A percentile compares a stretch with the other conserved stretches of the same genome.
These are phyloP conservation scores for Ypsolopha sequella DNA, from an alignment of 2,888 invertebrate species.

Conservation along the genomic window DNA sequence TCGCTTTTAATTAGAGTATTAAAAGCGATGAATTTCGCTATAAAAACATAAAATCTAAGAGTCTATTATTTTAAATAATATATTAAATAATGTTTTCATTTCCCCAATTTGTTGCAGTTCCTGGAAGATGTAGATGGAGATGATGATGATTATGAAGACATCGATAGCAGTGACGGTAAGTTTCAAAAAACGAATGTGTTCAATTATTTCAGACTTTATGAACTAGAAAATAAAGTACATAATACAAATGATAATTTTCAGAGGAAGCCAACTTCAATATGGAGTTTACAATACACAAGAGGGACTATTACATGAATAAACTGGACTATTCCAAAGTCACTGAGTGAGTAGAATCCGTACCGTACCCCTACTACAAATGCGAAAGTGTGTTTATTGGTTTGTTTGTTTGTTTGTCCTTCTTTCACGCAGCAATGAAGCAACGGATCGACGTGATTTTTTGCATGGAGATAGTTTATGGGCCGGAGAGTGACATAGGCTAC, in stretches of 20 bases:
- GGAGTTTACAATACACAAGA: slow-evolving; percentile 88
- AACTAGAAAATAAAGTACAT: not conserved
- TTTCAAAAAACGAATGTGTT: slow-evolving; percentile 3
- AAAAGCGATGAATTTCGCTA: no score
- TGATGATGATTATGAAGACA: slow-evolving; percentile 49
- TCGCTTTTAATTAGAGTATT: no score
- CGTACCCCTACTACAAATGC: no score
- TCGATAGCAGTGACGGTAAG: slow-evolving; percentile 49
- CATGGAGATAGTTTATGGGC: no score
- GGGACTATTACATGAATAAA: slow-evolving; percentile 93
- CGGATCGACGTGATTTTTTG: no score
- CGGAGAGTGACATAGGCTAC: no score
- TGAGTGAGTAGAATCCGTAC: slow-evolving; percentile 62
- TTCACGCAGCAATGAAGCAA: no score
- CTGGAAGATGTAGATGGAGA: slow-evolving; percentile 36
- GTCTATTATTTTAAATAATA: no score
- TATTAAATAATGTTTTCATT: slow-evolving; percentile 9
- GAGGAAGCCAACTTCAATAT: slow-evolving; percentile 72
- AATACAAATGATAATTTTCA: slow-evolving; percentile 20
- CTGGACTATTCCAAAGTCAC: slow-evolving; percentile 84
- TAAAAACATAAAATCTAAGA: no score
- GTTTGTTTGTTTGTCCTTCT: no score
- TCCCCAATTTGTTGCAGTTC: slow-evolving; percentile 23
- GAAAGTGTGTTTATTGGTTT: no score
- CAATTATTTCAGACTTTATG: slow-evolving; percentile 13